Conservation (phyloP, 2,888 invertebrate genomes). For the Orchestes rusci region DNA sequence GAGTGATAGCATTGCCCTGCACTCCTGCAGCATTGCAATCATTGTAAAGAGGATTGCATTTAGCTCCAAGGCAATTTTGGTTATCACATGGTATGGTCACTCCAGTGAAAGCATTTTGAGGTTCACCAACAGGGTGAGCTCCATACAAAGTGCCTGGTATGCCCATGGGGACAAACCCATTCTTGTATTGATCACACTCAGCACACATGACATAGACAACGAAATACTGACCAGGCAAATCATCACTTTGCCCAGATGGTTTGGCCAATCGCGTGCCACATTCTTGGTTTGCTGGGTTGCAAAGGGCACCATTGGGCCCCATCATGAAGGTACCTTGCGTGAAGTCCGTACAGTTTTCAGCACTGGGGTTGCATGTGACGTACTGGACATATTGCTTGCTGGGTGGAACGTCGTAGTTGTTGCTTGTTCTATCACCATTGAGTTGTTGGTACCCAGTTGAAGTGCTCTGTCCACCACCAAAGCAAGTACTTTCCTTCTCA, state of each 20-base stretch:
- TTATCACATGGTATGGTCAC: too few relatives aligned
- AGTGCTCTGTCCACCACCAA: slow-evolving; percentile 22
- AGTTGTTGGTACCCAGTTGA: slow-evolving; percentile 4
- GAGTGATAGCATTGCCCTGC: too few relatives aligned
- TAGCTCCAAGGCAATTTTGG: too few relatives aligned
- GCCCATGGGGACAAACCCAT: slow-evolving; percentile 12
- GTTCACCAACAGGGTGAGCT: slow-evolving; percentile 1
- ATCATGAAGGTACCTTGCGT: slow-evolving; percentile 18
- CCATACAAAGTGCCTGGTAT: slow-evolving; percentile 5
- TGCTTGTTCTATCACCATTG: neutral
- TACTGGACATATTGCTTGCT: slow-evolving; percentile 17
- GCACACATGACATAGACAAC: slow-evolving; percentile 19
- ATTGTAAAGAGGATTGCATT: slow-evolving; percentile 1
- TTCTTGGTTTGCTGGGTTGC: slow-evolving; percentile 17
- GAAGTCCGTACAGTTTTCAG: slow-evolving; percentile 17
- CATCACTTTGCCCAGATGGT: neutral
- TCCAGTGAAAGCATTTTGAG: too few relatives aligned
- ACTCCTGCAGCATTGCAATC: too few relatives aligned
- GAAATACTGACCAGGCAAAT: slow-evolving; percentile 13
- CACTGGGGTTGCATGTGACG: slow-evolving; percentile 17
- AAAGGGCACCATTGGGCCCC: slow-evolving; percentile 17
- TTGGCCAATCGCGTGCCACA: slow-evolving; percentile 8
- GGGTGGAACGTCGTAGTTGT: neutral
- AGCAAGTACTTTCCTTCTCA: slow-evolving; percentile 45
- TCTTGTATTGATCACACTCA: slow-evolving; percentile 14